Evolutionary conservation across 2,888 invertebrate species (phyloP), one percentile per base, ranked within the genome.

Genomic region (Torymus auratus): DNA sequence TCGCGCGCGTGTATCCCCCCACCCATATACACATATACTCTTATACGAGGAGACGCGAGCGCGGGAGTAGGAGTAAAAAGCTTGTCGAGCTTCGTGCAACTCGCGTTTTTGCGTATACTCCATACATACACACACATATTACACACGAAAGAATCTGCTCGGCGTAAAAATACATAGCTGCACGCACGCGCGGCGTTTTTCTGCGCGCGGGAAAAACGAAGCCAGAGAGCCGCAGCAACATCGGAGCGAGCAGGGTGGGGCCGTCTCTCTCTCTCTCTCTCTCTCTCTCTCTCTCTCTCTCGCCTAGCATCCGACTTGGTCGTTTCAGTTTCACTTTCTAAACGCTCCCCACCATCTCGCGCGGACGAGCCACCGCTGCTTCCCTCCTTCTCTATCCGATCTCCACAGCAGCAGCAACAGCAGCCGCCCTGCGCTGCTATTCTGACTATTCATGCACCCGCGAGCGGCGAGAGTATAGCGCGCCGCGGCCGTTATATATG

Each of bases 251-350:
- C 69, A 65, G 76, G 82, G 79, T 72, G 69, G 80, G 73, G 79
- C 77, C 60, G 28, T 68, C 11, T 23, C 56, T n/a, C 53, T 60
- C 78, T 52, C 67, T 62, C 76, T 70, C 73, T 28, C 28, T 28
- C 28, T n/a, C n/a, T n/a, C n/a, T 68, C 11, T 23, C 56, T 68
- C 11, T 23, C 56, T 68, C 11, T 23, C 56, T 41, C 41, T 41
- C 7, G 41, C 41, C 41, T 41, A 41, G 88, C 88, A 89, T 89
- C 89, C 88, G 88, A 89, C 86, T 87, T 86, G 87, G 86, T 87
- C 89, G 89, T 89, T 90, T 90, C 90, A 89, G 90, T 90, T 91
- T 91, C 91, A 90, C 91, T 90, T 91, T 90, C 90, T 90, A 90
- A 90, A 88, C 87, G 87, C 83, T 64, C 85, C 85, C 84, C 84